phyloP scores from a whole-genome alignment of 2,888 invertebrate genomes.

The Cheilosia scutellata region DNA sequence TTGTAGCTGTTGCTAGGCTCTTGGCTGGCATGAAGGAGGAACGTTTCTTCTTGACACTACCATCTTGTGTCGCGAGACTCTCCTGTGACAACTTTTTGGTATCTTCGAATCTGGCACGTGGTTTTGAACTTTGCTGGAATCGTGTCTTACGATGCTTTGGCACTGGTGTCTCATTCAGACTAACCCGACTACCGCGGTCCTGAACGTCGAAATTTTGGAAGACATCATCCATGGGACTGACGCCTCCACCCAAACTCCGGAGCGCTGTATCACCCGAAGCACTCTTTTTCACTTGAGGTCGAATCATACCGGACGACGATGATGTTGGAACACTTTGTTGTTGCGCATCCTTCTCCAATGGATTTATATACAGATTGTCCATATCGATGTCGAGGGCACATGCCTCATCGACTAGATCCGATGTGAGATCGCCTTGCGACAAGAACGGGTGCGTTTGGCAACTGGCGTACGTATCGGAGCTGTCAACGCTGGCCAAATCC shows the following conservation, averaged over 20 bases:
- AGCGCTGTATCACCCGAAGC: slow-evolving; percentile 91
- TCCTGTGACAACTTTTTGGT: slow-evolving; percentile 85
- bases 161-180: slow-evolving; percentile 88
- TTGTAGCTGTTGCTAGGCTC: slow-evolving; percentile 89
- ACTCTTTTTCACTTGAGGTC: slow-evolving; percentile 89
- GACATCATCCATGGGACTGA: slow-evolving; percentile 86
- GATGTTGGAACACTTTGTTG: slow-evolving; percentile 76
- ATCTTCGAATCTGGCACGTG: slow-evolving; percentile 84
- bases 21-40: slow-evolving; percentile 87
- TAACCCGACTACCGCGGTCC: slow-evolving; percentile 85
- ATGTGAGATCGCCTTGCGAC: slow-evolving; percentile 91
- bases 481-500: slow-evolving; percentile 87
- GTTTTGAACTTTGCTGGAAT: slow-evolving; percentile 88
- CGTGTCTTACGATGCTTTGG: slow-evolving; percentile 94
- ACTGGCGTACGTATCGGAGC: slow-evolving; percentile 97
- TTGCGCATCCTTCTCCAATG: slow-evolving; percentile 87
- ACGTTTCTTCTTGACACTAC: slow-evolving; percentile 83
- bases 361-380: slow-evolving; percentile 95
- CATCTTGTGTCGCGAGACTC: slow-evolving; percentile 82
- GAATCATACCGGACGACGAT: slow-evolving; percentile 84
- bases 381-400: slow-evolving; percentile 86
- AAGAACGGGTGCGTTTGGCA: slow-evolving; percentile 98
- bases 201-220: slow-evolving; percentile 85
- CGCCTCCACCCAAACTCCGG: slow-evolving; percentile 86
- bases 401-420: slow-evolving; percentile 84